Evolutionary conservation across 2,888 invertebrate genomes (phyloP).

Genomic region (Parnassius smintheus): DNA sequence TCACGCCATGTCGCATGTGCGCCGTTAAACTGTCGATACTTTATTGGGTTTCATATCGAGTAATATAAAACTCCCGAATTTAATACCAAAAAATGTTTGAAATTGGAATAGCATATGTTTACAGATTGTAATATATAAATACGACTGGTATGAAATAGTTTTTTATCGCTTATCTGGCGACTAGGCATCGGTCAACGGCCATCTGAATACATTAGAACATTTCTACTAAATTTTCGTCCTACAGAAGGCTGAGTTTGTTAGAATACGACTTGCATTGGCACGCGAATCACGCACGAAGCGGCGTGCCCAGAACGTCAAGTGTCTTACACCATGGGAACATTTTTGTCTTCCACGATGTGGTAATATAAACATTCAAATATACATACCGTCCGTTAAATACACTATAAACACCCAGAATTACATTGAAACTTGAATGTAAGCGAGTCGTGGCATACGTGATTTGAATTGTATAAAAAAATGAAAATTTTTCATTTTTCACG

Average conservation of each 20-base stretch:
- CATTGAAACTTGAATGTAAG: constrained; percentile 78
- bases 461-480: constrained; percentile 63
- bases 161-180: constrained; percentile 33
- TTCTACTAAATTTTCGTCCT: constrained; percentile 81
- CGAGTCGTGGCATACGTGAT: constrained; percentile 73
- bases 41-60: constrained; percentile 63
- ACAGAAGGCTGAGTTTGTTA: constrained; percentile 80
- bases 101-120: constrained; percentile 54
- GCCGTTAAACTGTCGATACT: constrained; percentile 66
- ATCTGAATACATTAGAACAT: constrained; percentile 78
- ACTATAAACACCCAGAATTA: constrained; percentile 82
- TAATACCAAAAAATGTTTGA: constrained; percentile 46
- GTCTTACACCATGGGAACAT: constrained; percentile 77
- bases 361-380: constrained; percentile 81
- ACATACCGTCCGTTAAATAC: constrained; percentile 81
- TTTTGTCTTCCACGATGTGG: constrained; percentile 82
- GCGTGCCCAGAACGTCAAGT: constrained; percentile 74
- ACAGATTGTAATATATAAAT: not conserved
- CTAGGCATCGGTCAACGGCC: constrained; percentile 72
- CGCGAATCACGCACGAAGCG: constrained; percentile 67
- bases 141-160: not conserved
- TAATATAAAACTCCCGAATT: constrained; percentile 57
- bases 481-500: constrained; percentile 50
- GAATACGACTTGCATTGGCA: constrained; percentile 73
- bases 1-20: constrained; percentile 79